Conservation (phyloP, 2,113 vertebrate species). For the Copsychus sechellarum region DNA sequence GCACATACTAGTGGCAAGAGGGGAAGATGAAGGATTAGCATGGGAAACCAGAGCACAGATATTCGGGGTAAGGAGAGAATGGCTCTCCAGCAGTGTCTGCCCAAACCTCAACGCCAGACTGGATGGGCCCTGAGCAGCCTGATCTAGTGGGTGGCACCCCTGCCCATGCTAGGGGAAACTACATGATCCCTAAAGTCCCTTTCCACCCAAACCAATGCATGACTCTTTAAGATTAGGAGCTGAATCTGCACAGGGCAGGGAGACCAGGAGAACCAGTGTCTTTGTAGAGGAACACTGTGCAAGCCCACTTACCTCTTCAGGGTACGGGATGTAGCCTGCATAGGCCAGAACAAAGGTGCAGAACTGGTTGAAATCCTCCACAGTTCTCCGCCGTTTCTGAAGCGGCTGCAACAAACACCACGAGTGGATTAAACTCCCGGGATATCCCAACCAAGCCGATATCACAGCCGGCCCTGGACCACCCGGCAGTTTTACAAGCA, state of each 20-base stretch:
- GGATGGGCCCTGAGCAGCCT: neutral
- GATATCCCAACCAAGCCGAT: neutral
- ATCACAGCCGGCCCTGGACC: neutral
- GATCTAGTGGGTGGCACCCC: neutral
- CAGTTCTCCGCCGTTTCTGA: conserved; percentile 84
- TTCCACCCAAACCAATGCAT: neutral
- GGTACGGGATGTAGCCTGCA: conserved; percentile 96
- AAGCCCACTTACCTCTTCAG: conserved; percentile 82
- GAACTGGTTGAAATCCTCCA: conserved; percentile 99
- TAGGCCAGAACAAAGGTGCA: conserved; percentile 97
- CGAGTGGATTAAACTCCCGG: neutral
- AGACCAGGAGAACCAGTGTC: neutral
- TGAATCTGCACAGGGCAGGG: neutral
- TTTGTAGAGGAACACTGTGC: neutral
- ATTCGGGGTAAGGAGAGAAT: neutral
- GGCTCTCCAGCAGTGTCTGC: neutral
- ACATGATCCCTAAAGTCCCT: neutral
- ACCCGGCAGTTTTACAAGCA: neutral
- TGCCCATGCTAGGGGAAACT: neutral
- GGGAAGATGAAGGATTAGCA: neutral
- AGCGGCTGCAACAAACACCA: conserved; percentile 24
- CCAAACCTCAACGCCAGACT: neutral
- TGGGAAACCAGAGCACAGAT: fast-evolving
- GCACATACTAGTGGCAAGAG: conserved; percentile 74
- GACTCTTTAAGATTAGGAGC: neutral